phyloP scores from a whole-genome alignment of 2,113 vertebrate genomes.

The Papio anubis region DNA sequence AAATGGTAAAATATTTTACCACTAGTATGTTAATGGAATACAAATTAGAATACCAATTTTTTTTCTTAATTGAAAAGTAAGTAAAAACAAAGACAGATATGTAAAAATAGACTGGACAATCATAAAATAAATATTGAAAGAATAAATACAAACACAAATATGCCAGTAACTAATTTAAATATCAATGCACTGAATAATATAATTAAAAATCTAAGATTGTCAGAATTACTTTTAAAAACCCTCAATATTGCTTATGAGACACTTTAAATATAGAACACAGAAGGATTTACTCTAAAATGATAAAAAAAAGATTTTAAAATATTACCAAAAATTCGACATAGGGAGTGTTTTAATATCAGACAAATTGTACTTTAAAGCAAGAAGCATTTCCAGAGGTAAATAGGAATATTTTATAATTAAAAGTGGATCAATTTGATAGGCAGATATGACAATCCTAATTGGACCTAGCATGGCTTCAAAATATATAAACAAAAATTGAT shows the following conservation, averaged over 20 bases:
- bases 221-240: not conserved
- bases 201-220: not conserved
- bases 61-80: not conserved
- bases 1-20: not conserved
- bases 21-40: not conserved
- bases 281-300: too few species aligned
- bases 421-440: too few species aligned
- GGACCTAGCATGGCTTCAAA: too few species aligned
- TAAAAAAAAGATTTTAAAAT: too few species aligned
- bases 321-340: too few species aligned
- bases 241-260: not conserved
- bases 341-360: too few species aligned
- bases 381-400: too few species aligned
- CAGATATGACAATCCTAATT: too few species aligned
- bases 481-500: too few species aligned
- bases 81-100: not conserved
- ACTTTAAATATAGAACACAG: too few species aligned
- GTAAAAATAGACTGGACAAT: not conserved
- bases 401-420: too few species aligned
- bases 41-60: not conserved
- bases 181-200: not conserved
- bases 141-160: not conserved
- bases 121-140: not conserved
- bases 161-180: not conserved
- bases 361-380: too few species aligned